Evolutionary conservation across 2,113 vertebrate genomes (phyloP).

Genomic region (Harpagus bidentatus): DNA sequence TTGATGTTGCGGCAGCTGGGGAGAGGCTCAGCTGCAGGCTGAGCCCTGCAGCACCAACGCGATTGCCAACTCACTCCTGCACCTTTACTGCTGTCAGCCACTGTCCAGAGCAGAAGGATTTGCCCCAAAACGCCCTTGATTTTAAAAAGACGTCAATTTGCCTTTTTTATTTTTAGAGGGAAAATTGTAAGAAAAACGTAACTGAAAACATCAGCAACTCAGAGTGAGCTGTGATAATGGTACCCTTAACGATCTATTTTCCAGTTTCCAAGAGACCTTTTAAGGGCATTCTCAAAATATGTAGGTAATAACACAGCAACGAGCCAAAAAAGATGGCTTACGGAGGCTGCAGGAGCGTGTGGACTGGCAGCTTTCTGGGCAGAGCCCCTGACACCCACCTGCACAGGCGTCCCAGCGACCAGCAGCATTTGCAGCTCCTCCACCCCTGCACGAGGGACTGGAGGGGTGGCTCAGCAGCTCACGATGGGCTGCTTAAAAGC

Average conservation of each 20-base stretch:
- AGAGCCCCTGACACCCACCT: background rate
- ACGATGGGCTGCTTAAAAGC: rapidly evolving
- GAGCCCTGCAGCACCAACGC: background rate
- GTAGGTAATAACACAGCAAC: background rate
- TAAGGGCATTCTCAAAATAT: background rate
- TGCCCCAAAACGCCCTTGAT: background rate
- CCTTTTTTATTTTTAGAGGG: background rate
- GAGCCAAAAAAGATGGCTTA: background rate
- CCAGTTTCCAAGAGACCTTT: background rate
- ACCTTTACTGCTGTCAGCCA: background rate
- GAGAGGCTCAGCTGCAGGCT: rapidly evolving
- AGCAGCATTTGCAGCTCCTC: too few relatives aligned
- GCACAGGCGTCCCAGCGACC: rapidly evolving
- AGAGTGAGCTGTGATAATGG: background rate
- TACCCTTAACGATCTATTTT: background rate
- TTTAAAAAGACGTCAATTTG: background rate
- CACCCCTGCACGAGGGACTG: rapidly evolving
- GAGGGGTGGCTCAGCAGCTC: background rate
- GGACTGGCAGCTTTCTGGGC: rapidly evolving
- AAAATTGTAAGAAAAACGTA: background rate
- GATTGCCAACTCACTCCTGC: background rate
- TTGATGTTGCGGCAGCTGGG: background rate
- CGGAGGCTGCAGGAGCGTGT: rapidly evolving
- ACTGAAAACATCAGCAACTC: background rate
- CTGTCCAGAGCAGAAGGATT: background rate